Conservation (phyloP, 2,888 invertebrate species). For the Cantharis nigra region DNA sequence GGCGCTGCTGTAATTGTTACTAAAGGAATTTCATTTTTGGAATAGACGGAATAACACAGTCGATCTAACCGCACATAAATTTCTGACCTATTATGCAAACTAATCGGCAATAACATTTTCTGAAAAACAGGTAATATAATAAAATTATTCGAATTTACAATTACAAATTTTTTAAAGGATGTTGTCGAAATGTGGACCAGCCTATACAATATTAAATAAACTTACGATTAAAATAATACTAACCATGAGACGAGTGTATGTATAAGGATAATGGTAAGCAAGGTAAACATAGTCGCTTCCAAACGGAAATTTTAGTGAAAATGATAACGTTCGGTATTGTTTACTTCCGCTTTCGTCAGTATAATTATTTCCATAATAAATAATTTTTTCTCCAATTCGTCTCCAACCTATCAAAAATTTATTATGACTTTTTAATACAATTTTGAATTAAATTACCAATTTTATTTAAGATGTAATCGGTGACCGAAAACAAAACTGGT, state of each 20-base stretch:
- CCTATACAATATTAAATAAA: too few relatives aligned
- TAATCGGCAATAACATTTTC: slow-evolving; percentile 21
- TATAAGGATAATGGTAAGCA: slow-evolving; percentile 87
- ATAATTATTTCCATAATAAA: slow-evolving; percentile 81
- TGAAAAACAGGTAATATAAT: neutral
- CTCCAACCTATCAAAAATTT: slow-evolving; percentile 64
- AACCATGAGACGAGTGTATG: slow-evolving; percentile 77
- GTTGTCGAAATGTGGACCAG: neutral
- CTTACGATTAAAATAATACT: neutral
- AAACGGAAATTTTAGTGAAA: slow-evolving; percentile 77
- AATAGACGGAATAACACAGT: slow-evolving; percentile 69
- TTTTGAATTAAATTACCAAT: slow-evolving; percentile 51
- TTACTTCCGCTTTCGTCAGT: slow-evolving; percentile 59
- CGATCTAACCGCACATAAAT: slow-evolving; percentile 69
- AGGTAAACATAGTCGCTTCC: slow-evolving; percentile 79
- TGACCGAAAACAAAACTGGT: slow-evolving; percentile 83
- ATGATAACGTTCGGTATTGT: slow-evolving; percentile 77
- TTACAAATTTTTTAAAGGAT: neutral
- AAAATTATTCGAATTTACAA: too few relatives aligned
- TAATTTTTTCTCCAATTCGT: slow-evolving; percentile 74
- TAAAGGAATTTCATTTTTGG: slow-evolving; percentile 74
- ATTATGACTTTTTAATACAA: neutral
- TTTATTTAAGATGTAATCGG: slow-evolving; percentile 65
- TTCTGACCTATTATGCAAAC: slow-evolving; percentile 45
- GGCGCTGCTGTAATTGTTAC: slow-evolving; percentile 74